A percentile compares a stretch with the other conserved stretches of the same genome.
Conservation (phyloP, 2,113 vertebrate species). For the Mormyrus iriodes region DNA sequence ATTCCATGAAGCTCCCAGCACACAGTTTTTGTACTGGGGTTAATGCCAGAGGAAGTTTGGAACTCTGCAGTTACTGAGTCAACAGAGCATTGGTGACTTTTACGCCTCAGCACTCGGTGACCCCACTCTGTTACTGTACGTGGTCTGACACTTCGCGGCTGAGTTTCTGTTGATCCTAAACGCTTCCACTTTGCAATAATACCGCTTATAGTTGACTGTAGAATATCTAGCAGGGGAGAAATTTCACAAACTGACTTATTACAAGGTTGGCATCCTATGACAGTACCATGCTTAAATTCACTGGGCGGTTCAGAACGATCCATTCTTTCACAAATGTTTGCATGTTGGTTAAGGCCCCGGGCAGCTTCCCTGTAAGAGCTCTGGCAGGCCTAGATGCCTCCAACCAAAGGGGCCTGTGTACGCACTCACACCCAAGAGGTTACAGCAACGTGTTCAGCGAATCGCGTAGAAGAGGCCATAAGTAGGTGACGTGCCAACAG, state of each 20-base stretch:
- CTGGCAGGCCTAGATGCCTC: neutral
- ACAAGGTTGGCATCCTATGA: neutral
- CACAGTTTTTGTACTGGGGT: neutral
- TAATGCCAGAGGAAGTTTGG: neutral
- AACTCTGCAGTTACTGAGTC: neutral
- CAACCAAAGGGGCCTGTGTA: neutral
- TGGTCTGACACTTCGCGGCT: neutral
- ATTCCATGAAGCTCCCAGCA: neutral
- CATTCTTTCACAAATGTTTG: neutral
- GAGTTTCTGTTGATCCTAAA: neutral
- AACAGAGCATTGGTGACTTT: neutral
- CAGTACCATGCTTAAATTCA: neutral
- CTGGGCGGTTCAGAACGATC: neutral
- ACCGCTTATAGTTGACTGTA: neutral
- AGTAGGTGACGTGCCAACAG: neutral
- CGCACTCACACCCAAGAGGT: neutral
- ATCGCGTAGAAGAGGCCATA: too few species aligned
- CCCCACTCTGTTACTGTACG: neutral
- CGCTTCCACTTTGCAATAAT: neutral
- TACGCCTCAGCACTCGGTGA: neutral
- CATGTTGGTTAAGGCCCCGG: neutral
- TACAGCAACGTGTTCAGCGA: neutral
- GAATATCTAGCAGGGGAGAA: neutral
- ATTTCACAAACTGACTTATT: too few species aligned
- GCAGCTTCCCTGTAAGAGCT: neutral